Evolutionary conservation across 1,140 invertebrate genomes (phyloP).

Genomic region (Drosophila sturtevanti): DNA sequence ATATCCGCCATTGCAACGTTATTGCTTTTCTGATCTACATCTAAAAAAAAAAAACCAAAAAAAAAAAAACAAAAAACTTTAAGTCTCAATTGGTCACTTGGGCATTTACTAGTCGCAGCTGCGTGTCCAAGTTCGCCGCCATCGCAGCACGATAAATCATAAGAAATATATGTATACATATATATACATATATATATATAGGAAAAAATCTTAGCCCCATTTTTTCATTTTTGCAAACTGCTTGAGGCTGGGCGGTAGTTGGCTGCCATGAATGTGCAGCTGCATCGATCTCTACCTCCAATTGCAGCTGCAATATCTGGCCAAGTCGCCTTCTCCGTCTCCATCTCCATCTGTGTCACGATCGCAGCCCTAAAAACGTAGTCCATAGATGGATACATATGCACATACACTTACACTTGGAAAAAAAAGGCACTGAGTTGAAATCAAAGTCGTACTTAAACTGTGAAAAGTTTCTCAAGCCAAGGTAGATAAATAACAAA

Average conservation of each 20-base stretch:
- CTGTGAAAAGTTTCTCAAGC: no score
- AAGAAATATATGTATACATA: background rate
- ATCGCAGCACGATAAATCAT: slow-evolving; percentile 5
- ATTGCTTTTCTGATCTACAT: background rate
- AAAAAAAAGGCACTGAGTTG: no score
- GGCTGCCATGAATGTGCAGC: slow-evolving; percentile 12
- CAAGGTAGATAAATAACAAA: no score
- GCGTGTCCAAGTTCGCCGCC: slow-evolving; percentile 1
- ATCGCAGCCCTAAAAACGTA: slow-evolving; percentile 7
- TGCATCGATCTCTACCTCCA: slow-evolving; percentile 14
- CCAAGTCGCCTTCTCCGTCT: background rate
- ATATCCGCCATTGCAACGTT: slow-evolving; percentile 9
- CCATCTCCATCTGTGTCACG: slow-evolving; percentile 23
- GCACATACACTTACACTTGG: background rate
- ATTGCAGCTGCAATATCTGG: slow-evolving; percentile 32
- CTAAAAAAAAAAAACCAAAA: no score
- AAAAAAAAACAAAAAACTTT: no score
- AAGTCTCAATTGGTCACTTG: slow-evolving; percentile 10
- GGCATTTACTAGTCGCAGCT: background rate
- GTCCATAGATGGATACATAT: background rate
- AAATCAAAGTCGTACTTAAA: no score
- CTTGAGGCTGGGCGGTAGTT: slow-evolving; percentile 3
- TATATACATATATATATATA: background rate
- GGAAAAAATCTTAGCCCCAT: slow-evolving; percentile 27
- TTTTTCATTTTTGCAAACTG: slow-evolving; percentile 29